Evolutionary conservation across 2,888 invertebrate genomes (phyloP).

Genomic region (Lydus trimaculatus): DNA sequence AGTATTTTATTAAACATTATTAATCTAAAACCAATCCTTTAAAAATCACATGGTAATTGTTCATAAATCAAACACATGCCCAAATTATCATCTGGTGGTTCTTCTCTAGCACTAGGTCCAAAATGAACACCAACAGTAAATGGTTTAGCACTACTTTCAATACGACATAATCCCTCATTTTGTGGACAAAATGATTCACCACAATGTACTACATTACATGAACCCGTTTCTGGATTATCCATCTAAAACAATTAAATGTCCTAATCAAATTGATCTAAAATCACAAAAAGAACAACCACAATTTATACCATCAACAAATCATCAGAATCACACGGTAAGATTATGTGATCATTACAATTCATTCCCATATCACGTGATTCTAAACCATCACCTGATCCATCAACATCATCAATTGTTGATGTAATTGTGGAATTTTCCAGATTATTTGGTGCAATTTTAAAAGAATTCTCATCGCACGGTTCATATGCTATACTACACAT

Average conservation of each 20-base stretch:
- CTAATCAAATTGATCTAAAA: constrained; percentile 27
- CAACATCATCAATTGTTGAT: constrained; percentile 24
- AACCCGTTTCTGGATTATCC: constrained; percentile 66
- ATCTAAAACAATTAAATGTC: too few relatives aligned
- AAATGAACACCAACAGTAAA: constrained; percentile 82
- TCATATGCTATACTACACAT: constrained; percentile 80
- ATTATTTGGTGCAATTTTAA: constrained; percentile 71
- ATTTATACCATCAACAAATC: constrained; percentile 78
- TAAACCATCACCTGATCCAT: constrained; percentile 55
- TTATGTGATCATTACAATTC: constrained; percentile 74
- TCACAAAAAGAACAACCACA: background rate
- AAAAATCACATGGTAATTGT: constrained; percentile 71
- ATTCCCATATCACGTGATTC: constrained; percentile 50
- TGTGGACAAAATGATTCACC: constrained; percentile 74
- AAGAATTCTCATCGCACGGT: constrained; percentile 78
- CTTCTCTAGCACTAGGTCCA: constrained; percentile 70
- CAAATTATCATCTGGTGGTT: constrained; percentile 80
- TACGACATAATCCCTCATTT: constrained; percentile 65
- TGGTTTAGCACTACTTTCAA: constrained; percentile 79
- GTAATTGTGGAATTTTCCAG: constrained; percentile 4
- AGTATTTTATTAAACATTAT: constrained; percentile 7
- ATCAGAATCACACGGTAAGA: constrained; percentile 85
- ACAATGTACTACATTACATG: constrained; percentile 82
- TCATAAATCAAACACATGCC: constrained; percentile 80
- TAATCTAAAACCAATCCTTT: constrained; percentile 13